Percentiles rank a stretch among this genome's conserved stretches.
Conservation (phyloP, 2,888 invertebrate species). For the Ectemnius continuus region DNA sequence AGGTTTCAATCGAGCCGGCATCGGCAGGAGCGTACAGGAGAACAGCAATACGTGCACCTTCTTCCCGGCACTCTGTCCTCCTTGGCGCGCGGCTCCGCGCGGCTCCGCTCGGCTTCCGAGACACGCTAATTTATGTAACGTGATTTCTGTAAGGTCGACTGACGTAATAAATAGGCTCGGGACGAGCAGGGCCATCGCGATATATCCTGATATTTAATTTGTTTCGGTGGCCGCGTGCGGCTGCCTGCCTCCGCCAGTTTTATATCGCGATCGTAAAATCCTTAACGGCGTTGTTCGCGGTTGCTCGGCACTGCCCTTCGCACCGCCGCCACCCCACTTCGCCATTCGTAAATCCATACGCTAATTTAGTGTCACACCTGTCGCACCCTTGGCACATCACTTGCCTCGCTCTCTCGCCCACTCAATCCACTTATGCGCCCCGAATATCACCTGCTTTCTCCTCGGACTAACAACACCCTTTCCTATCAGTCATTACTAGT, state of each 20-base stretch:
- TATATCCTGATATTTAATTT: constrained; percentile 1
- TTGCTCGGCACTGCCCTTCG: constrained; percentile 5
- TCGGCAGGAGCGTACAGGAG: too few species aligned
- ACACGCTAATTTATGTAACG: constrained; percentile 19
- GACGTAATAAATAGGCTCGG: constrained; percentile 14
- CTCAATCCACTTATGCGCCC: not conserved
- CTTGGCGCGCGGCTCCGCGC: too few species aligned
- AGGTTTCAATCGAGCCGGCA: constrained; percentile 32
- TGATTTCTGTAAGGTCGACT: constrained; percentile 15
- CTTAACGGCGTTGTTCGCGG: constrained; percentile 13
- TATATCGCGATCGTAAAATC: constrained; percentile 26
- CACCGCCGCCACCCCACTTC: not conserved
- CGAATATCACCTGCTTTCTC: not conserved
- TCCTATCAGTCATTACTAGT: too few species aligned
- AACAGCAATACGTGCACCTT: too few species aligned
- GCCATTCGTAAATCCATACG: constrained; percentile 6
- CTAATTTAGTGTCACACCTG: constrained; percentile 38
- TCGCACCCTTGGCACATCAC: constrained; percentile 30
- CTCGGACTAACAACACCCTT: too few species aligned
- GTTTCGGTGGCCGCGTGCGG: not conserved
- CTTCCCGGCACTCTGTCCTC: too few species aligned
- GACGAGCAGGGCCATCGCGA: not conserved
- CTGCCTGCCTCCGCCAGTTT: constrained; percentile 8
- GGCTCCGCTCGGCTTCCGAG: constrained; percentile 21
- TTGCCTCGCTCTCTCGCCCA: not conserved